A percentile compares a stretch with the other conserved stretches of the same genome.
Evolutionary conservation across 2,797 vertebrate species (phyloP).

Genomic region (Malacoraja senta): DNA sequence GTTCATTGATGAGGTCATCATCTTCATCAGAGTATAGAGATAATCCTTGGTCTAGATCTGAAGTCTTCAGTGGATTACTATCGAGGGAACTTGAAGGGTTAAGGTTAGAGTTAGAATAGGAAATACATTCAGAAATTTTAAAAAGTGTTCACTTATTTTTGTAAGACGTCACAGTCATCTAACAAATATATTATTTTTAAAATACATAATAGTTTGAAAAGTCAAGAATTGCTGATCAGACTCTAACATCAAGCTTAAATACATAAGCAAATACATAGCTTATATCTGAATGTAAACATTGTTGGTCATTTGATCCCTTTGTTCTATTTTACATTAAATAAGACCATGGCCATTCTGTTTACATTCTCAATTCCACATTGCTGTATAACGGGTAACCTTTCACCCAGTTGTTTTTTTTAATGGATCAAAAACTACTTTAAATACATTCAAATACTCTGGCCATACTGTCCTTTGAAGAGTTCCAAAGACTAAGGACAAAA

Average conservation of each 20-base stretch:
- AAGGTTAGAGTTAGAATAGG: background rate
- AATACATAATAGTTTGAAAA: background rate
- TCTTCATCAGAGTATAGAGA: slow-evolving; percentile 78
- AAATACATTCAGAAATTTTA: background rate
- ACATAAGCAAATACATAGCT: background rate
- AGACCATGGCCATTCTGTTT: too few species aligned
- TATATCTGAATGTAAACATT: too few species aligned
- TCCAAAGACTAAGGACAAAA: too few species aligned
- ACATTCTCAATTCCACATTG: too few species aligned
- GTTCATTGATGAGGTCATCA: slow-evolving; percentile 77
- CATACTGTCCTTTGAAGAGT: too few species aligned
- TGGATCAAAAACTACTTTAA: too few species aligned
- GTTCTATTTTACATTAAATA: too few species aligned
- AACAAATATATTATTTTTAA: background rate
- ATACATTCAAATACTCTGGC: too few species aligned
- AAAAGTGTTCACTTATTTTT: background rate
- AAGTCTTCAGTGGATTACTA: slow-evolving; percentile 48
- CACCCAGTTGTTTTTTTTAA: too few species aligned
- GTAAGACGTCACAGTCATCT: background rate
- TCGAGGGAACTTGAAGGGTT: slow-evolving; percentile 53
- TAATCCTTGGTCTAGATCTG: slow-evolving; percentile 62
- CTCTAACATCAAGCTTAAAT: background rate
- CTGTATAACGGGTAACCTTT: too few species aligned
- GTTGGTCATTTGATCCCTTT: too few species aligned
- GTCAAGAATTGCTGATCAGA: background rate